Evolutionary conservation across 2,113 vertebrate species (phyloP).

Genomic region (Ovibos moschatus): DNA sequence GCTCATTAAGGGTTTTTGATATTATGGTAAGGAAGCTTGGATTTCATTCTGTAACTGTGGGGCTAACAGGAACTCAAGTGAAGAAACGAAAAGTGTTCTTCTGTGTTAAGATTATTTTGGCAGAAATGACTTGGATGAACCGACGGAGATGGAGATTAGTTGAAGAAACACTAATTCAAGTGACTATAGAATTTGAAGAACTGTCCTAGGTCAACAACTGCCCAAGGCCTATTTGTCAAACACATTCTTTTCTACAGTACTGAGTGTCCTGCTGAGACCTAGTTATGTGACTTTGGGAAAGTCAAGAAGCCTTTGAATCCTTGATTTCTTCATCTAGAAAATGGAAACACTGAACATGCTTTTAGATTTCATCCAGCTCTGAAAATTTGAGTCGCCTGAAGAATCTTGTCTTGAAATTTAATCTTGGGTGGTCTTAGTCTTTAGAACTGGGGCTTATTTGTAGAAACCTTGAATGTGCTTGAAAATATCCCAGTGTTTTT

Average conservation of each 20-base stretch:
- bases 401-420: not conserved
- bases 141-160: not conserved
- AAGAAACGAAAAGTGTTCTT: not conserved
- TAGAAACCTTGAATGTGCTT: not conserved
- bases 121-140: not conserved
- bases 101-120: not conserved
- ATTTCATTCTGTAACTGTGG: not conserved
- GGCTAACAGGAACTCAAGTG: not conserved
- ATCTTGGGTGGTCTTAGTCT: not conserved
- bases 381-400: not conserved
- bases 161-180: not conserved
- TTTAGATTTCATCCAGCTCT: not conserved
- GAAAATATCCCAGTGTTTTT: not conserved
- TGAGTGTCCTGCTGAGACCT: not conserved
- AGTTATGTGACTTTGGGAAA: not conserved
- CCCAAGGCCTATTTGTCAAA: not conserved
- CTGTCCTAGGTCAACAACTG: not conserved
- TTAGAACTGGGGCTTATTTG: not conserved
- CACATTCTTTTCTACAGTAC: not conserved
- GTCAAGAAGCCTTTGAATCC: not conserved
- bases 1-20: not conserved
- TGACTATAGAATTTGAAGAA: not conserved
- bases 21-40: not conserved
- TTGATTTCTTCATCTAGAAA: slow-evolving; percentile 16
- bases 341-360: not conserved